Base-by-base conservation (phyloP, 2,888 invertebrate genomes). In the Gymnosoma rotundatum region DNA sequence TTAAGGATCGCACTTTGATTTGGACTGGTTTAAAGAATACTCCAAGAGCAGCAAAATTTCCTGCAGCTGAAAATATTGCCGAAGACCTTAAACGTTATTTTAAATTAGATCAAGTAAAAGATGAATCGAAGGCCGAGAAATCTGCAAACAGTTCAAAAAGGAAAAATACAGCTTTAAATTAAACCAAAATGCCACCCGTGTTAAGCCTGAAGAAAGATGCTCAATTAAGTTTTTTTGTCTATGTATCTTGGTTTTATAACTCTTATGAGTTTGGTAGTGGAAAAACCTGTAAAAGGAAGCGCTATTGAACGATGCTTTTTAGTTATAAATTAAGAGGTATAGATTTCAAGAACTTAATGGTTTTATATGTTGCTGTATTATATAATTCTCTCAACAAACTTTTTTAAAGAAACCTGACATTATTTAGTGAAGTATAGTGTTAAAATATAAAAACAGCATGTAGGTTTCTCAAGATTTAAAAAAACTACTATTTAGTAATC, bases 21-120 rank as follows among this genome's bases (percentile, higher is more conserved):
- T 92, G 92, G 92, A 88, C 91, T 5, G 92, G 92, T 1, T 75
- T 90, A 0, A 91, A 91, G 50, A 90, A 90, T 12, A 91, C 90
- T 38, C 92, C 92, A 16, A 89, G 92, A 60, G 90, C 90, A 8
- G 86, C 89, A 42, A 92, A 92, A 80, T 92, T 92, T 83, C 92
- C 92, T 16, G 20, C 85, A 54, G 54, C 87, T 0, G 89, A 89
- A 18, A 63, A 67, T 20, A 58, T 87, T 21, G 72, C 48, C 6
- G 74, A 80, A 12, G 70, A 83, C 36, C 69, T 87, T 9, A 60
- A 69, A 20, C 38, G 25, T 1, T 63, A 67, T 56, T 72, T 88
- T 9, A 74, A 85, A 42, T 58, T 87, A 32, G 32, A 32, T 32
- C 7, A 16, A 42, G 18, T 48, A 16, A n/a, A 56, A 56, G 50